A percentile compares a stretch with the other conserved stretches of the same genome.
These are phyloP conservation scores for Pimpla rufipes DNA, from an alignment of 2,888 invertebrate species.

Conservation along the genomic window DNA sequence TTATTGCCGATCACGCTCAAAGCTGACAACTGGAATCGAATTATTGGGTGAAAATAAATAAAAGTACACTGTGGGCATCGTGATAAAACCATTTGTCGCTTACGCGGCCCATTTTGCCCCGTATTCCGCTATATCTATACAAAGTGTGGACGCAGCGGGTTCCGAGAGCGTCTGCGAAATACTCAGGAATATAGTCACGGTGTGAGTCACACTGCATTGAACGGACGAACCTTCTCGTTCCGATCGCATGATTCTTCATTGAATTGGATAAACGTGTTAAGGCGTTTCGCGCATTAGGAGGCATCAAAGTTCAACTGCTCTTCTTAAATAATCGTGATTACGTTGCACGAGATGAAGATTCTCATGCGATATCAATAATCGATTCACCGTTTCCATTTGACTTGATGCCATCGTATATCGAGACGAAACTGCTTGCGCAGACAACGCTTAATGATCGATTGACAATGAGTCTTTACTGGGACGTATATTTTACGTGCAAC, in stretches of 20 bases:
- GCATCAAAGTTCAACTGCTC: conserved; percentile 2
- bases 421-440: neutral
- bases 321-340: neutral
- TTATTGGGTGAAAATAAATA: too few species aligned
- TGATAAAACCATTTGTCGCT: too few species aligned
- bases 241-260: conserved; percentile 20
- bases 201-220: conserved; percentile 50
- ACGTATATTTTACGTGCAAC: neutral
- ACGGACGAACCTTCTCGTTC: conserved; percentile 22
- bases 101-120: too few species aligned
- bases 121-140: neutral
- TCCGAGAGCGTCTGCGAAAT: neutral
- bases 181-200: conserved; percentile 37
- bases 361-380: neutral
- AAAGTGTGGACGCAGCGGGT: conserved; percentile 21
- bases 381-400: neutral
- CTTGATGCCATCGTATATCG: too few species aligned
- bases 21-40: too few species aligned
- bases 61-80: too few species aligned
- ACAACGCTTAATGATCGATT: too few species aligned
- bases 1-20: too few species aligned
- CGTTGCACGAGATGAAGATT: neutral
- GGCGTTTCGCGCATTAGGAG: neutral
- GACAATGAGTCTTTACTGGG: neutral
- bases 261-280: conserved; percentile 13